These are phyloP conservation scores for Burhinus oedicnemus DNA, from an alignment of 2,113 vertebrate genomes.

Conservation along the genomic window DNA sequence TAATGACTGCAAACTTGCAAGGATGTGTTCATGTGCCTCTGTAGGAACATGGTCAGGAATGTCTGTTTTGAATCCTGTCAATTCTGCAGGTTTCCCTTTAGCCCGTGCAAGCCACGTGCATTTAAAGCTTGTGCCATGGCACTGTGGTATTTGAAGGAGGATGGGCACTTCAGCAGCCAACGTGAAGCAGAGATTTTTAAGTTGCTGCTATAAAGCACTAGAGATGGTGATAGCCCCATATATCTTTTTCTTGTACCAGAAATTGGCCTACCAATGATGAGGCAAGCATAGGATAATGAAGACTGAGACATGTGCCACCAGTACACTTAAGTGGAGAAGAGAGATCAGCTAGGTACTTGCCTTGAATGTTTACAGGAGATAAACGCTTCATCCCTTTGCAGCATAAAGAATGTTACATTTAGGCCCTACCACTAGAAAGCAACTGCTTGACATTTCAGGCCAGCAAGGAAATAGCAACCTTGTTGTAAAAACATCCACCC, in stretches of 20 bases:
- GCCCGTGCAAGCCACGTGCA: neutral
- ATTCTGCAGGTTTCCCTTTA: neutral
- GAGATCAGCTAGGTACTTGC: too few species aligned
- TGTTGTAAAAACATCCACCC: too few species aligned
- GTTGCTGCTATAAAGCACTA: neutral
- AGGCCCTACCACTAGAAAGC: too few species aligned
- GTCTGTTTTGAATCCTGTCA: neutral
- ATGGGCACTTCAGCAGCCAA: neutral
- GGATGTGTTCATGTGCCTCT: neutral
- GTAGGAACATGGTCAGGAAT: fast-evolving
- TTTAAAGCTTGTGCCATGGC: neutral
- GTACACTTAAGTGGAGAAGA: too few species aligned
- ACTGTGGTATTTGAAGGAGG: neutral
- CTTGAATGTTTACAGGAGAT: too few species aligned
- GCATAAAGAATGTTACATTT: too few species aligned
- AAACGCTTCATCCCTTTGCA: too few species aligned
- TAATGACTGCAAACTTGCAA: neutral
- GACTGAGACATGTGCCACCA: neutral
- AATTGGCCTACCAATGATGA: neutral
- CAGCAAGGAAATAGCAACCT: too few species aligned
- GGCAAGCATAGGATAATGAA: neutral
- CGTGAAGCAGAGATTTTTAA: neutral
- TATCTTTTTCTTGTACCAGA: neutral
- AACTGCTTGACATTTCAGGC: too few species aligned
- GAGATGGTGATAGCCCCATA: neutral